phyloP scores from a whole-genome alignment of 2,113 vertebrate species.

The Zeus faber region DNA sequence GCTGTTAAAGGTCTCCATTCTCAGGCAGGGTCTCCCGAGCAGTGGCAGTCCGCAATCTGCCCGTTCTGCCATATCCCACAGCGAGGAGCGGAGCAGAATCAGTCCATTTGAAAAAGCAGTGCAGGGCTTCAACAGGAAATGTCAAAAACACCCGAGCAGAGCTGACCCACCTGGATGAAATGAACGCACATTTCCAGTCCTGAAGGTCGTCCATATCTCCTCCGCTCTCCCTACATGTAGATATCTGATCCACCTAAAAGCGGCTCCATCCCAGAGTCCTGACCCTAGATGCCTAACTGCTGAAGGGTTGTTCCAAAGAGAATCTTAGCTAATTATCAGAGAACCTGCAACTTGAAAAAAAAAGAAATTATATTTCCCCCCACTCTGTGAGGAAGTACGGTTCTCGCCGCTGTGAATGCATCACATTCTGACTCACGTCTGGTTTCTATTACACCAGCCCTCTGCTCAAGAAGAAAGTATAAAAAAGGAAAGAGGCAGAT shows the following conservation, averaged over 20 bases:
- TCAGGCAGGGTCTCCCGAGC: no score
- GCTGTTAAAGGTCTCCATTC: no score
- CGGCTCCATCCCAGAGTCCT: conserved; percentile 36
- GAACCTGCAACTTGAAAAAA: neutral
- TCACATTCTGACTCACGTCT: conserved; percentile 67
- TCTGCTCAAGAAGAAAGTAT: conserved; percentile 63
- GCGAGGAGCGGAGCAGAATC: no score
- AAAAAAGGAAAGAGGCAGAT: conserved; percentile 39
- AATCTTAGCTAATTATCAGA: neutral
- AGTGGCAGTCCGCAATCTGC: no score
- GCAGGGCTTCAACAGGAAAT: neutral
- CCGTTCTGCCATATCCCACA: no score
- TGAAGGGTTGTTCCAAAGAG: conserved; percentile 9
- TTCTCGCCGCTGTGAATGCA: conserved; percentile 45
- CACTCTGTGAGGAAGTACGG: conserved; percentile 36
- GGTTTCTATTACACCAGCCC: conserved; percentile 68
- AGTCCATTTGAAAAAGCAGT: no score
- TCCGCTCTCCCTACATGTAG: conserved; percentile 37
- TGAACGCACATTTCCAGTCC: conserved; percentile 47
- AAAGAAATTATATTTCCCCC: conserved; percentile 17
- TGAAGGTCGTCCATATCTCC: conserved; percentile 37
- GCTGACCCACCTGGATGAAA: conserved; percentile 67
- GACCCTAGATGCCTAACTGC: conserved; percentile 20
- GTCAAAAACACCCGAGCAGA: no score
- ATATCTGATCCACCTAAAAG: conserved; percentile 27